Percentiles rank a stretch among this genome's conserved stretches.
Conservation (phyloP, 1,140 invertebrate species). For the Parasteatoda tepidariorum region DNA sequence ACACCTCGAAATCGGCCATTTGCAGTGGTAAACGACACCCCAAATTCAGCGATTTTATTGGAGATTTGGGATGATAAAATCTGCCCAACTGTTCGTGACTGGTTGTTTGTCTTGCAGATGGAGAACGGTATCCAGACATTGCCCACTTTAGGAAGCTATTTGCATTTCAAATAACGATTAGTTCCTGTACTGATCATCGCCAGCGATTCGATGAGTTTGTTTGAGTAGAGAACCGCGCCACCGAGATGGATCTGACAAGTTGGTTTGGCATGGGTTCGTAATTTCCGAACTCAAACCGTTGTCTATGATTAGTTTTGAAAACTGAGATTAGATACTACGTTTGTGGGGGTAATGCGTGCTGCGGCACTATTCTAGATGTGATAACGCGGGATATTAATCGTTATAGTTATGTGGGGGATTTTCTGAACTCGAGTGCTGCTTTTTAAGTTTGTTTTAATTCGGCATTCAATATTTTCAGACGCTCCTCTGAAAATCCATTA, state of each 20-base stretch:
- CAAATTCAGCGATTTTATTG: slow-evolving; percentile 15
- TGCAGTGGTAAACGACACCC: neutral
- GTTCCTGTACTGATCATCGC: neutral
- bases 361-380: too few species aligned
- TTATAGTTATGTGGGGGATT: too few species aligned
- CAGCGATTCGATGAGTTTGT: neutral
- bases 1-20: neutral
- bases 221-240: neutral
- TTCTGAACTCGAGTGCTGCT: too few species aligned
- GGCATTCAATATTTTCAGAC: too few species aligned
- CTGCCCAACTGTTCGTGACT: slow-evolving; percentile 17
- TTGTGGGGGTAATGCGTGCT: too few species aligned
- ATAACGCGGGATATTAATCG: too few species aligned
- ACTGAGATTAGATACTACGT: neutral
- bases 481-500: too few species aligned
- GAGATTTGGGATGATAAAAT: neutral
- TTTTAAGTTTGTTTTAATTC: too few species aligned
- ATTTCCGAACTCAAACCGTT: too few species aligned
- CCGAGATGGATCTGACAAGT: neutral
- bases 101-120: neutral
- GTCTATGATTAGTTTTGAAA: neutral
- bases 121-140: neutral
- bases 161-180: neutral
- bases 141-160: neutral
- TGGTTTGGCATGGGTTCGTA: neutral